Base-by-base conservation (phyloP, 2,888 invertebrate species). In the Athalia cordata region DNA sequence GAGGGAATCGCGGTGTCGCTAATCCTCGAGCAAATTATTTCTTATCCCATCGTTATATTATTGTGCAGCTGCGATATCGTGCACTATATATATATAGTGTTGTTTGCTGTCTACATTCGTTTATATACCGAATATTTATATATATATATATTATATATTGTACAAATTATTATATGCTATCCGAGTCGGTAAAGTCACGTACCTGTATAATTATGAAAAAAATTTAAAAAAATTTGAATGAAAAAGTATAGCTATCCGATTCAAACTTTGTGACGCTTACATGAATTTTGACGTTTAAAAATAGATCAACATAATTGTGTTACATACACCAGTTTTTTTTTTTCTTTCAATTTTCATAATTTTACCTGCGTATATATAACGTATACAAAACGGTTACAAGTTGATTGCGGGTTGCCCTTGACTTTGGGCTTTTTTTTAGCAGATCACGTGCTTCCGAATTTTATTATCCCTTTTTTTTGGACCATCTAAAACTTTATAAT, bases 1-100 rank as follows among this genome's bases (percentile, higher is more conserved):
- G 55, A 55, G 11, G 15, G 8, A 68, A 68, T 68, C 47, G 55
- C 68, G 29, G 68, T 50, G 5, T 55, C 43, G 52, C 29, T 68
- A 15, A 15, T 50, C 11, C 8, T 43, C 43, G 13, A 55, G 29
- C 11, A 43, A 68, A 52, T 68, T 68, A 52, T 29, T 52, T 55
- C 52, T 52, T 67, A 0, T 66, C 9, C 15, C 4, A n/a, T 15
- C 6, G 5, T 8, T 13, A 5, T 7, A 47, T 13, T 68, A 50
- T 50, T 50, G 11, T 29, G 6, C 67, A n/a, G 29, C 67, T 5
- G 55, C 55, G n/a, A 13, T 29, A 15, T 66, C n/a, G 49, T 11
- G 49, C 49, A 13, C 49, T 3, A 65, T 5, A n/a, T 13, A 66
- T 49, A 13, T n/a, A 3, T 47, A 8, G 5, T 13, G 65, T 45